Evolutionary conservation across 2,888 invertebrate genomes (phyloP).

Genomic region (Melipona bicolor): DNA sequence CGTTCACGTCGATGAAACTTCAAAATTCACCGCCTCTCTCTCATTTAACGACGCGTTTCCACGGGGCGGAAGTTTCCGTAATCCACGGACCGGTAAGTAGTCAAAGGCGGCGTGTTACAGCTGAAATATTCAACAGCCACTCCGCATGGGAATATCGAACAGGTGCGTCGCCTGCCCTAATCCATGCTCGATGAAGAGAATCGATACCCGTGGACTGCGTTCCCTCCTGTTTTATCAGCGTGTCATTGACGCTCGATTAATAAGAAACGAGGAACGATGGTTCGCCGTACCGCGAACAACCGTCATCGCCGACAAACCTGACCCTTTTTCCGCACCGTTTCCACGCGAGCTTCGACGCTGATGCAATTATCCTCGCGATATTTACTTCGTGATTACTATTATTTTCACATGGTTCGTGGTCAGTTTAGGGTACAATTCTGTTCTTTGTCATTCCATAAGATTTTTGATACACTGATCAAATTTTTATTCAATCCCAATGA

Average conservation of each 20-base stretch:
- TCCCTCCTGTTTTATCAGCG: not conserved
- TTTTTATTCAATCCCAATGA: not conserved
- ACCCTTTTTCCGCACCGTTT: not conserved
- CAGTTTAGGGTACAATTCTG: not conserved
- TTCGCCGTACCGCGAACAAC: not conserved
- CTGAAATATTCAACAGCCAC: slow-evolving; percentile 71
- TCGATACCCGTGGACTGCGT: slow-evolving; percentile 26
- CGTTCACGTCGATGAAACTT: slow-evolving; percentile 55
- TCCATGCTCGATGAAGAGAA: slow-evolving; percentile 36
- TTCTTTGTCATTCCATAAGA: not conserved
- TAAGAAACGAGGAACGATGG: slow-evolving; percentile 40
- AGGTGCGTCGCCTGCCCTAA: slow-evolving; percentile 30
- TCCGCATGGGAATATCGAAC: slow-evolving; percentile 48
- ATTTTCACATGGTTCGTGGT: not conserved
- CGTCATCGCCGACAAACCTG: not conserved
- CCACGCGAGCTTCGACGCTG: not conserved
- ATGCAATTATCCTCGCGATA: not conserved
- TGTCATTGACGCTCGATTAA: slow-evolving; percentile 5
- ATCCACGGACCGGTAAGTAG: slow-evolving; percentile 70
- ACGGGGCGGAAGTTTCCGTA: slow-evolving; percentile 70
- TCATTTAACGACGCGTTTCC: slow-evolving; percentile 64
- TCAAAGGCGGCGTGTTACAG: slow-evolving; percentile 53
- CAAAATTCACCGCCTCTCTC: slow-evolving; percentile 42
- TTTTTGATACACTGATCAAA: not conserved
- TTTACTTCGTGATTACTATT: not conserved